phyloP scores from a whole-genome alignment of 35 echinoderm and acorn worm species.

The Holothuria glaberrima region DNA sequence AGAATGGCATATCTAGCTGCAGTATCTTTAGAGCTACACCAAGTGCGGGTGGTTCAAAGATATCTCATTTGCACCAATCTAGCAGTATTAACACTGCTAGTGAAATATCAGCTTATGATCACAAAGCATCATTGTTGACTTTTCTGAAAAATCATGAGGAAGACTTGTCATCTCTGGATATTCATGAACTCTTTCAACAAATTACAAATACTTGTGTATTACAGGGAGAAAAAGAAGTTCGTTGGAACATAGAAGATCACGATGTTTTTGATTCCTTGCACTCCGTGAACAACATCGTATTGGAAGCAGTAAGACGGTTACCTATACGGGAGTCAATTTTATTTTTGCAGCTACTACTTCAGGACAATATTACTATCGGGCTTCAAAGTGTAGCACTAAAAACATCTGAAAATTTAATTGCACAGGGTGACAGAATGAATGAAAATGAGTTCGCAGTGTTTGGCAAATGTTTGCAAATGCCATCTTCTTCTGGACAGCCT shows the following conservation, averaged over 20 bases:
- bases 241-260: not conserved
- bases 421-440: not conserved
- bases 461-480: not conserved
- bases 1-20: too few relatives aligned
- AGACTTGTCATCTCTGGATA: not conserved
- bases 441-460: not conserved
- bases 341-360: not conserved
- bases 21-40: too few relatives aligned
- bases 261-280: not conserved
- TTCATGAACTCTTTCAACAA: not conserved
- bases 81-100: too few relatives aligned
- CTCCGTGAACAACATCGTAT: not conserved
- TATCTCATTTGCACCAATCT: too few relatives aligned
- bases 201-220: not conserved
- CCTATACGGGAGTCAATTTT: too few relatives aligned
- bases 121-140: too few relatives aligned
- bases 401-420: too few relatives aligned
- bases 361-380: not conserved
- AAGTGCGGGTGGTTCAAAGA: too few relatives aligned
- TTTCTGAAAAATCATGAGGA: not conserved
- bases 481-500: not conserved
- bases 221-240: not conserved
- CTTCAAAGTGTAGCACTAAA: not conserved
- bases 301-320: not conserved
- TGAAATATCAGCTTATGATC: too few relatives aligned